Base-by-base conservation (phyloP, 2,797 vertebrate genomes). In the Clangula hyemalis region DNA sequence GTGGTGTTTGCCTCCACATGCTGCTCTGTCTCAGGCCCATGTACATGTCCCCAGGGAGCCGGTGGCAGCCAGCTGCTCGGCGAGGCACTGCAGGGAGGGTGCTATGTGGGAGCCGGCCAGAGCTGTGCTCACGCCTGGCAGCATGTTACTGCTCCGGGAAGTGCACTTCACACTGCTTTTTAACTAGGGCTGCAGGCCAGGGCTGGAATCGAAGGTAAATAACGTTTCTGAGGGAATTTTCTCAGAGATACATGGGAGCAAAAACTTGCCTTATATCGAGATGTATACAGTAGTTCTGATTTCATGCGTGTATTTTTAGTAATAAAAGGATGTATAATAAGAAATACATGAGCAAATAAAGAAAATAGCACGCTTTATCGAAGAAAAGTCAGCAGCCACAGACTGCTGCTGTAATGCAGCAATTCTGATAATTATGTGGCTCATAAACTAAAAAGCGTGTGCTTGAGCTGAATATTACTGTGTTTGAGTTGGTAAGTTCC, bases 1-100 rank as follows among this genome's bases (percentile, higher is more conserved):
- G 0, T 1, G 4, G 49, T 75, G 11, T 22, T 36, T 66, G 25
- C 61, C 18, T 56, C 11, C 0, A 0, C 18, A n/a, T 77, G 60
- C 56, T 73, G 60, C 53, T 10, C 38, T 70, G 53, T 76, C 41
- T 25, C 34, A 19, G 32, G 20, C 53, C 18, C 53, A 65, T 0
- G 0, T 18, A 4, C 5, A 2, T 13, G 3, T 65, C 45, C 36
- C 20, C 28, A 11, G 87, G 62, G 56, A 60, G 5, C 3, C 14
- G 3, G 43, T n/a, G 47, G 34, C 47, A 21, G 6, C 73, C 43
- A 14, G 21, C n/a, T 0, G 1, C 36, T 66, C 61, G 1, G 34
- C 0, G 1, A 39, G 34, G 25, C 16, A 1, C 5, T 1, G 16
- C 0, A 12, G 76, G 62, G 34, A 51, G 17, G 69, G 27, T 58